Conservation (phyloP, 1,140 invertebrate species). For the Drosophila sproati region DNA sequence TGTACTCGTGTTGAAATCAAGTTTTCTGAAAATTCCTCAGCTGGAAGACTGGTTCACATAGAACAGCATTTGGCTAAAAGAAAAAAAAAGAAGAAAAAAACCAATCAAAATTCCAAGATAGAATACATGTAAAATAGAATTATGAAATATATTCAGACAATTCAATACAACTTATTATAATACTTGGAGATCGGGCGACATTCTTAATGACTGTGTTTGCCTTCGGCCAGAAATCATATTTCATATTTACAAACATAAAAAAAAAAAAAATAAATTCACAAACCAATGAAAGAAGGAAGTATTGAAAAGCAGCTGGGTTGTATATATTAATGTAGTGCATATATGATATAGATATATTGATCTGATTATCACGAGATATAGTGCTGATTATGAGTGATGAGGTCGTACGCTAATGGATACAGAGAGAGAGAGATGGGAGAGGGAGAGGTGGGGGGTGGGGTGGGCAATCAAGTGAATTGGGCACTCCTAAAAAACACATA, state of each 20-base stretch:
- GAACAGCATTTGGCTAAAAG: slow-evolving; percentile 7
- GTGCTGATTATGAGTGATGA: slow-evolving; percentile 30
- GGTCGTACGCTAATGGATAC: neutral
- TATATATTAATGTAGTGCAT: slow-evolving; percentile 3
- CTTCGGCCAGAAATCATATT: slow-evolving; percentile 64
- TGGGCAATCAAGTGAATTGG: slow-evolving; percentile 19
- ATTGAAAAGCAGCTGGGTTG: slow-evolving; percentile 24
- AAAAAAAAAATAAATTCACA: neutral
- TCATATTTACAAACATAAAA: slow-evolving; percentile 57
- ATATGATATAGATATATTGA: slow-evolving; percentile 13
- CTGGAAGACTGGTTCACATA: slow-evolving; percentile 42
- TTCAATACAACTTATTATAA: neutral
- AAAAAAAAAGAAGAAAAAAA: neutral
- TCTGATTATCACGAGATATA: slow-evolving; percentile 29
- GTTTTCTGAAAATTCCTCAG: slow-evolving; percentile 21
- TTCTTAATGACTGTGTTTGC: slow-evolving; percentile 61
- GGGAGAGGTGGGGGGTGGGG: neutral
- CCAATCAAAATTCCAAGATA: neutral
- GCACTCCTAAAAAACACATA: slow-evolving; percentile 61
- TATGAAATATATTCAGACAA: slow-evolving; percentile 46
- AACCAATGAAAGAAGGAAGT: slow-evolving; percentile 34
- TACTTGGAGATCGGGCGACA: neutral
- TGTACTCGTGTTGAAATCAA: slow-evolving; percentile 1
- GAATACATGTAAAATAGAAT: neutral
- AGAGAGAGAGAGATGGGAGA: no score